These are phyloP conservation scores for Rallus crepitans DNA, from an alignment of 2,797 vertebrate genomes.

Conservation along the genomic window DNA sequence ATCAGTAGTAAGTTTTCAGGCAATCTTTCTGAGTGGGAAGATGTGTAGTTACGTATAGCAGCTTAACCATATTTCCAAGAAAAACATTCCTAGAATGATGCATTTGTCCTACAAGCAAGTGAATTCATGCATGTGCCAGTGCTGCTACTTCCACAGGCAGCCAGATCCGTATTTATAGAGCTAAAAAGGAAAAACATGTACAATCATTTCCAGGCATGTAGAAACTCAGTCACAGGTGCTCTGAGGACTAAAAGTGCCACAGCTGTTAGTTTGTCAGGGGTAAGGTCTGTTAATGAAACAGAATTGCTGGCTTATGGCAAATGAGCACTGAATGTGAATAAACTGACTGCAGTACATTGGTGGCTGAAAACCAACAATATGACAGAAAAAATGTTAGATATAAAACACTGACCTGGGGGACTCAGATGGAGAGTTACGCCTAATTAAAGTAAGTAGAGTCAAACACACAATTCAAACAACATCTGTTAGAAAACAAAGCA, in stretches of 20 bases:
- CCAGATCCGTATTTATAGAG: not conserved
- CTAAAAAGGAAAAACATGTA: slow-evolving; percentile 12
- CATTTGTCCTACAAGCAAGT: not conserved
- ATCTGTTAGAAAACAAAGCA: slow-evolving; percentile 32
- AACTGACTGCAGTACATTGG: slow-evolving; percentile 13
- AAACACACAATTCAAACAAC: slow-evolving; percentile 31
- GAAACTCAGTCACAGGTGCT: slow-evolving; percentile 21
- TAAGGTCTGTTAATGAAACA: slow-evolving; percentile 34
- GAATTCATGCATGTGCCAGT: not conserved
- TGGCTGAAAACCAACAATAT: slow-evolving; percentile 6
- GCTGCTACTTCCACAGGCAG: not conserved
- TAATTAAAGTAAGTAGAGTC: slow-evolving; percentile 42
- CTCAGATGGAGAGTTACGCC: slow-evolving; percentile 2
- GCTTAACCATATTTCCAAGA: not conserved
- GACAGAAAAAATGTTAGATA: slow-evolving; percentile 28
- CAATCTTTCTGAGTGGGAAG: not conserved
- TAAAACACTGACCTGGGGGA: slow-evolving; percentile 31
- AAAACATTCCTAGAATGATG: not conserved
- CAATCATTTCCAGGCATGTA: not conserved
- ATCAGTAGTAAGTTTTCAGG: not conserved
- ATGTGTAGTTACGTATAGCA: not conserved
- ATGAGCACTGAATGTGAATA: not conserved
- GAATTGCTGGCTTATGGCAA: slow-evolving; percentile 28
- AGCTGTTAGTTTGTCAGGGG: slow-evolving; percentile 26
- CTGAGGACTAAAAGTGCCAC: not conserved